Evolutionary conservation across 1,140 invertebrate genomes (phyloP).

Genomic region (Lepidurus arcticus): DNA sequence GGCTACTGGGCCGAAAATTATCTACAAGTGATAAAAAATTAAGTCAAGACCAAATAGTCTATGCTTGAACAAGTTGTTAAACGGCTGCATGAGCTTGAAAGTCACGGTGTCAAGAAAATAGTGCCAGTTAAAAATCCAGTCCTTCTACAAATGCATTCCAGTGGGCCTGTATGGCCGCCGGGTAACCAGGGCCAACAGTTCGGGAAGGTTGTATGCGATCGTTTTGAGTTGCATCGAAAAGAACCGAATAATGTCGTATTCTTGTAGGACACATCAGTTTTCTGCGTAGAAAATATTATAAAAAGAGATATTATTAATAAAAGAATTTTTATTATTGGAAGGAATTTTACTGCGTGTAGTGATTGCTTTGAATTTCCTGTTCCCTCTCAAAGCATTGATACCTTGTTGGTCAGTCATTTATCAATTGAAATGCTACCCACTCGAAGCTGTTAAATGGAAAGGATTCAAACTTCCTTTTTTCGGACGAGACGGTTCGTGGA

Average conservation of each 20-base stretch:
- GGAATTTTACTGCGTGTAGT: neutral
- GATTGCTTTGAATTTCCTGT: neutral
- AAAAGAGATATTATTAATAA: no score
- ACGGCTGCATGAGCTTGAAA: neutral
- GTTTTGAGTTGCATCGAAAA: neutral
- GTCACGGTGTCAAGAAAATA: neutral
- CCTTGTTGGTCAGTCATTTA: neutral
- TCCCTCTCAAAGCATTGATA: neutral
- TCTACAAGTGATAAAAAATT: no score
- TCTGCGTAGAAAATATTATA: neutral
- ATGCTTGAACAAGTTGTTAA: no score
- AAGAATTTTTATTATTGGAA: neutral
- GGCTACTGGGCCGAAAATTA: no score
- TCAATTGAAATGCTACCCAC: neutral
- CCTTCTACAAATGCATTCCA: neutral
- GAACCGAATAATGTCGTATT: neutral
- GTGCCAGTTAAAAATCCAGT: neutral
- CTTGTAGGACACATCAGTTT: neutral
- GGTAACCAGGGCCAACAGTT: neutral
- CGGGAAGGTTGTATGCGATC: neutral
- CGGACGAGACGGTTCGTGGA: neutral
- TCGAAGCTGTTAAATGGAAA: neutral
- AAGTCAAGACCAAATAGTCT: no score
- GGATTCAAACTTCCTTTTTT: neutral
- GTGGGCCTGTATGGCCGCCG: neutral